Base-by-base conservation (phyloP, 2,888 invertebrate species). In the Neocrepidodera transversa region DNA sequence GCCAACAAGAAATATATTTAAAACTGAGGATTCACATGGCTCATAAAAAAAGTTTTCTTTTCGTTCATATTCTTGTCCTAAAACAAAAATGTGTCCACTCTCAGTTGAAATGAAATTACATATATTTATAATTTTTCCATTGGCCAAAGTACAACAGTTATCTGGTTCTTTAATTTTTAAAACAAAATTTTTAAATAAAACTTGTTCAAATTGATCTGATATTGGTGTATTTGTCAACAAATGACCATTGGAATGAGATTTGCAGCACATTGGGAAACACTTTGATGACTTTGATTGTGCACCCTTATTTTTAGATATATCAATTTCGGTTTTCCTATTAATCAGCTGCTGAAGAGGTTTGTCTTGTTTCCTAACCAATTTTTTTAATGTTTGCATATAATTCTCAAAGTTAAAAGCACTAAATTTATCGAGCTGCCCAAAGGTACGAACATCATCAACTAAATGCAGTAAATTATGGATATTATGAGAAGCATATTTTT, bases 381-480 rank as follows among this genome's bases (percentile, higher is more conserved):
- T 36, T 16, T 36, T 36, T 8, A 36, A 14, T 36, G n/a, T 11
- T 36, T 36, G 36, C 14, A 16, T 5, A 5, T 23, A 5, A 23
- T 23, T 23, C 7, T 23, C 23, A 23, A 23, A 23, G 23, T 3
- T 3, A 14, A 36, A 14, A 14, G 36, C 36, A 36, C 36, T 49
- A 7, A 50, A 50, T n/a, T 36, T 26, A 14, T 38, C 50, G 2
- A 50, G 16, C n/a, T 14, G 23, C 20, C 50, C 50, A 36, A 36
- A 50, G 14, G 18, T 14, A 38, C 26, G 13, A 4, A 50, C 50
- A 50, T 50, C 50, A 35, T 49, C 49, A 49, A 11, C 26, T 26
- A 47, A 26, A 47, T 47, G 47, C 30, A 47, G 17, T 28, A 47
- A 30, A 47, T 47, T 47, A 16, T 47, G 47, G 3, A 23, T 23